phyloP scores from a whole-genome alignment of 2,888 invertebrate species.

The Volucella zonaria region DNA sequence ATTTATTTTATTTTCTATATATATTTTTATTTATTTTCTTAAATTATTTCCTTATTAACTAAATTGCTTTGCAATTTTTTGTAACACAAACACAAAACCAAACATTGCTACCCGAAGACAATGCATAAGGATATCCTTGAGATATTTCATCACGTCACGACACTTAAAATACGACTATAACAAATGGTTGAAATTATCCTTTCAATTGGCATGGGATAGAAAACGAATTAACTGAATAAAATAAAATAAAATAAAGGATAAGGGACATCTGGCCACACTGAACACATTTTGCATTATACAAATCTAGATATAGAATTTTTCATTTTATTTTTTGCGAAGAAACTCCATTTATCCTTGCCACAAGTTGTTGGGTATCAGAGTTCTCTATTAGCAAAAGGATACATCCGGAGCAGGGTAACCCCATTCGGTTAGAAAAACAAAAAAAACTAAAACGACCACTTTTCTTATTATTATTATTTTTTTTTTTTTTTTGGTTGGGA shows the following conservation, averaged over 20 bases:
- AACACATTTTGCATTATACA: constrained; percentile 19
- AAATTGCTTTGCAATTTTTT: constrained; percentile 39
- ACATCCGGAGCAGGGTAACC: constrained; percentile 16
- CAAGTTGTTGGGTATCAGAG: constrained; percentile 54
- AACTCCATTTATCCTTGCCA: constrained; percentile 38
- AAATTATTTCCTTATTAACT: constrained; percentile 21
- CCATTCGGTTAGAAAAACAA: constrained; percentile 11
- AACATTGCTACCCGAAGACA: constrained; percentile 38
- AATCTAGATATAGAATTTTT: not conserved
- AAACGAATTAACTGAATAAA: constrained; percentile 15
- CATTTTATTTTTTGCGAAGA: constrained; percentile 3
- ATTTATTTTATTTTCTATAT: constrained; percentile 13
- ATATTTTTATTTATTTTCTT: not conserved
- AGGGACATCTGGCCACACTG: constrained; percentile 11
- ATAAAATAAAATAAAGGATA: constrained; percentile 22
- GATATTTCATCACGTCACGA: constrained; percentile 25
- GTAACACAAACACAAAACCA: constrained; percentile 37
- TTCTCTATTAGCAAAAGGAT: constrained; percentile 41
- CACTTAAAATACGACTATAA: not conserved
- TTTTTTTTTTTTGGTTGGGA: constrained; percentile 28
- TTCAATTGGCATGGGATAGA: constrained; percentile 9
- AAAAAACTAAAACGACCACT: not conserved
- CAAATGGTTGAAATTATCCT: constrained; percentile 13
- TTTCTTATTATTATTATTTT: no score
- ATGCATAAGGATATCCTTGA: constrained; percentile 41